phyloP scores from a whole-genome alignment of 2,113 vertebrate species.

The Dendrocopos noguchii region DNA sequence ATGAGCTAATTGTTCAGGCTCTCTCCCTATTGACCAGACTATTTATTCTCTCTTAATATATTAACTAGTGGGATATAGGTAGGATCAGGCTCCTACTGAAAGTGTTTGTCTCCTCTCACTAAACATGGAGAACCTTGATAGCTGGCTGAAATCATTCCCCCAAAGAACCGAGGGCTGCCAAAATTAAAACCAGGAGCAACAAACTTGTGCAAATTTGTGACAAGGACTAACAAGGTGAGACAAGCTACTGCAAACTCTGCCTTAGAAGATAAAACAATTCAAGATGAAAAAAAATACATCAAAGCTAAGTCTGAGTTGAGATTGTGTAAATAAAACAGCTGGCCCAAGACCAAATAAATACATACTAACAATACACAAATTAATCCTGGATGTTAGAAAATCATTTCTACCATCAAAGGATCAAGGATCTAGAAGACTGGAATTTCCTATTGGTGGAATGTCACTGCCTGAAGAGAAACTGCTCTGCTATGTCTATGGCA shows the following conservation, averaged over 20 bases:
- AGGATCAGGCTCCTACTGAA: not conserved
- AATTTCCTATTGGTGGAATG: not conserved
- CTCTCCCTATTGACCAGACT: not conserved
- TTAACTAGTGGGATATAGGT: not conserved
- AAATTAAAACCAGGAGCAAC: not conserved
- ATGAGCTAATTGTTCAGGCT: not conserved
- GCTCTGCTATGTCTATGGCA: not conserved
- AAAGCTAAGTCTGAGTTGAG: not conserved
- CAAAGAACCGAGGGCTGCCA: not conserved
- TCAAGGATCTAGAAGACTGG: not conserved
- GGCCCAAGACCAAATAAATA: not conserved
- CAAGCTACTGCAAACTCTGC: fast-evolving
- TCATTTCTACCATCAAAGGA: not conserved
- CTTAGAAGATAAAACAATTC: not conserved
- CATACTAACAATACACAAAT: not conserved
- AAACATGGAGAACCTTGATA: not conserved
- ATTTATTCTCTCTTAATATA: not conserved
- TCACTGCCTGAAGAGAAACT: not conserved
- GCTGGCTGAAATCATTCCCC: not conserved
- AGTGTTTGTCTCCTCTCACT: not conserved
- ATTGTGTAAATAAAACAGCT: not conserved
- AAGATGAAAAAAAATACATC: not conserved
- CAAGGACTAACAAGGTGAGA: not conserved
- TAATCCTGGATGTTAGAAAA: not conserved
- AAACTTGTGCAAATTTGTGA: not conserved